These are phyloP conservation scores for Synanthedon formicaeformis DNA, from an alignment of 2,888 invertebrate genomes.

Conservation along the genomic window DNA sequence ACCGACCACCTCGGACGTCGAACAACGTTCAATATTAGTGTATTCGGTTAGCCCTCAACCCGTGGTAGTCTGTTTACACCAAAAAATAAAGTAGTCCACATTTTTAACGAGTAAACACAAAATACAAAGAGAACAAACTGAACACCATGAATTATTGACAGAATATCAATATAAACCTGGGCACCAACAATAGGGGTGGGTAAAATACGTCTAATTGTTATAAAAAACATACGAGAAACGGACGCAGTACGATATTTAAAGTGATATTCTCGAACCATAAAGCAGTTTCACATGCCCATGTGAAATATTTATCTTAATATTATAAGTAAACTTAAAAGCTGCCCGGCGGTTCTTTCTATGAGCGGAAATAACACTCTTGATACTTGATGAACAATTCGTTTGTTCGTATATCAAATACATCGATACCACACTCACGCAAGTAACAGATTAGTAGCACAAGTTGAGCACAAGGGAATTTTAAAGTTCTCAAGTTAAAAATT, in stretches of 20 bases:
- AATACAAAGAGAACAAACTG: constrained; percentile 28
- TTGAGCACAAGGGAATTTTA: too few species aligned
- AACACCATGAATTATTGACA: constrained; percentile 32
- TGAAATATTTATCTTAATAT: constrained; percentile 71
- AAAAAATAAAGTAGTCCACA: constrained; percentile 57
- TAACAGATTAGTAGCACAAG: too few species aligned
- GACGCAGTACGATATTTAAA: constrained; percentile 60
- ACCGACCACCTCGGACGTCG: constrained; percentile 15
- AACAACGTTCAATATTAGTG: constrained; percentile 29
- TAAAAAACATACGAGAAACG: constrained; percentile 54
- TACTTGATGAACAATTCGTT: constrained; percentile 1
- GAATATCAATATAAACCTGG: constrained; percentile 28
- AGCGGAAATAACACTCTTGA: constrained; percentile 11
- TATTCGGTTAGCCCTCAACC: constrained; percentile 39
- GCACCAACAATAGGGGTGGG: constrained; percentile 45
- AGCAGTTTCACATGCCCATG: constrained; percentile 65
- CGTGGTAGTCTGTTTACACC: constrained; percentile 30
- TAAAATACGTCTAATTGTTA: constrained; percentile 66
- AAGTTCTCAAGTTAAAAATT: too few species aligned
- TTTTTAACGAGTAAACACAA: constrained; percentile 60
- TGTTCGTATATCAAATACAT: not conserved
- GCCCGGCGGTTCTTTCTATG: constrained; percentile 18
- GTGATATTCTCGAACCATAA: constrained; percentile 68
- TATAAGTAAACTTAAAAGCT: constrained; percentile 65
- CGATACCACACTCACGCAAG: too few species aligned